phyloP scores from a whole-genome alignment of 2,888 invertebrate genomes.

The Eupelmus urozonus region DNA sequence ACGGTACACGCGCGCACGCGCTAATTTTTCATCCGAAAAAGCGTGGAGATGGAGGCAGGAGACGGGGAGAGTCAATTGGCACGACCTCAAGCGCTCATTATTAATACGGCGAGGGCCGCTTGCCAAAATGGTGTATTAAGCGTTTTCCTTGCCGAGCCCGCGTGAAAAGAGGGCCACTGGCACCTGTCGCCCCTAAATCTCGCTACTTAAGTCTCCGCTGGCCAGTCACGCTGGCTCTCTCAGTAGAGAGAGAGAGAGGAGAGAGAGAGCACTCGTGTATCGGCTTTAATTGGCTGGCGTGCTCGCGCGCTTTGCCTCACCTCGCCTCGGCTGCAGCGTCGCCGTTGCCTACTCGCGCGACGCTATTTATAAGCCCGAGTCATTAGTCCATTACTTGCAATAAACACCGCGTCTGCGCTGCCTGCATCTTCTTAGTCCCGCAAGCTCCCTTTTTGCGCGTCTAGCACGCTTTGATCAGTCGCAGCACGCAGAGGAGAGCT shows the following conservation, averaged over 20 bases:
- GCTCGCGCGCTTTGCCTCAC: slow-evolving; percentile 59
- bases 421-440: not conserved
- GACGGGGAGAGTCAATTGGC: too few relatives aligned
- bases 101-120: slow-evolving; percentile 64
- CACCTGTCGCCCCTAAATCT: slow-evolving; percentile 77
- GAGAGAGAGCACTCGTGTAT: too few relatives aligned
- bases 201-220: slow-evolving; percentile 69
- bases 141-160: slow-evolving; percentile 63
- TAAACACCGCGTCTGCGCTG: slow-evolving; percentile 58
- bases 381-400: slow-evolving; percentile 72
- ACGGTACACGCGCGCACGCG: not conserved
- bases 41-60: not conserved
- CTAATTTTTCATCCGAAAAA: slow-evolving; percentile 11
- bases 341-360: not conserved
- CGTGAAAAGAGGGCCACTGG: slow-evolving; percentile 39
- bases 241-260: too few relatives aligned
- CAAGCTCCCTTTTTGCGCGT: not conserved
- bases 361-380: slow-evolving; percentile 71
- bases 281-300: slow-evolving; percentile 74
- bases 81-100: slow-evolving; percentile 68
- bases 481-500: not conserved
- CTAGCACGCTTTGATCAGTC: not conserved
- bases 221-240: not conserved
- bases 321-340: slow-evolving; percentile 3
- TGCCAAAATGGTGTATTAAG: slow-evolving; percentile 69